These are phyloP conservation scores for Lanius collurio DNA, from an alignment of 2,113 vertebrate genomes.

Conservation along the genomic window DNA sequence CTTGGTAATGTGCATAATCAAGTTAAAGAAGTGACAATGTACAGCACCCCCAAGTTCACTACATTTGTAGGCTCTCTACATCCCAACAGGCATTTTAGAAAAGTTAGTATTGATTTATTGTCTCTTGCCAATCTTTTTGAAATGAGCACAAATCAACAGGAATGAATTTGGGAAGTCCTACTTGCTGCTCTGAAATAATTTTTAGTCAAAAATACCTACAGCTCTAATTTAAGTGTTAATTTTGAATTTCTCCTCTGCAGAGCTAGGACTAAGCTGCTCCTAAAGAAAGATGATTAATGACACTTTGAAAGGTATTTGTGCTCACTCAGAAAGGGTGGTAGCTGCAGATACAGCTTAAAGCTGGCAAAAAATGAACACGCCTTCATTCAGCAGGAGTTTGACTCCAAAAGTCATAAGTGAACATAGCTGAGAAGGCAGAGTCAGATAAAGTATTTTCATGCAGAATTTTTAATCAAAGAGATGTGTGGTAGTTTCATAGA, in stretches of 20 bases:
- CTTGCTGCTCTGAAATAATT: background rate
- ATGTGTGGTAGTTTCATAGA: background rate
- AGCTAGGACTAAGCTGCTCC: background rate
- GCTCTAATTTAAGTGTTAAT: background rate
- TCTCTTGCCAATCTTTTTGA: background rate
- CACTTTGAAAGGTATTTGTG: background rate
- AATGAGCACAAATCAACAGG: background rate
- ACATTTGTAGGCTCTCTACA: background rate
- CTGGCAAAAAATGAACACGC: background rate
- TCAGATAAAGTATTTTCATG: background rate
- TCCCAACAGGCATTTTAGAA: background rate
- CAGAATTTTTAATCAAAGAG: background rate
- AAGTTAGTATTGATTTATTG: background rate
- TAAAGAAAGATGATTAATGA: background rate
- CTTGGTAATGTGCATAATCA: background rate
- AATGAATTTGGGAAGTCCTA: background rate
- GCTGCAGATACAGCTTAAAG: background rate
- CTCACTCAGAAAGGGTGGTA: background rate
- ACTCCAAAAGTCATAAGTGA: background rate
- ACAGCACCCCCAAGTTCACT: background rate
- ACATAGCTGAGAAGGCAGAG: background rate
- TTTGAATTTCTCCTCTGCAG: background rate
- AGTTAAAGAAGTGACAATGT: background rate
- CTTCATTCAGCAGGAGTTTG: background rate
- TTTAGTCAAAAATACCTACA: background rate